A percentile compares a stretch with the other conserved stretches of the same genome.
Evolutionary conservation across 2,113 vertebrate genomes (phyloP).

Genomic region (Urocynchramus pylzowi): DNA sequence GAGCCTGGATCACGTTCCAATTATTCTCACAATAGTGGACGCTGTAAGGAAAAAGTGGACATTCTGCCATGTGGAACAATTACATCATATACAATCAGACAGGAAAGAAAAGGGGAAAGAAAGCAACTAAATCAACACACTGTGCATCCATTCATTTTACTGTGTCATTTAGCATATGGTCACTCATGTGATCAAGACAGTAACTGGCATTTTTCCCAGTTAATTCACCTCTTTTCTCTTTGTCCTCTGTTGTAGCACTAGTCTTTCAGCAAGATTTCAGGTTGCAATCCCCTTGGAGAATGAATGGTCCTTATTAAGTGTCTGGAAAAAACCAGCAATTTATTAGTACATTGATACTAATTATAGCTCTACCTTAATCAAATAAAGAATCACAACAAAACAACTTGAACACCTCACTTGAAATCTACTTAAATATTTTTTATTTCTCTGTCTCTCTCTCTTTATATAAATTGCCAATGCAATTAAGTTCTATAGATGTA

Average conservation of each 20-base stretch:
- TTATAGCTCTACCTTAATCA: conserved; percentile 1
- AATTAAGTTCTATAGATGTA: not conserved
- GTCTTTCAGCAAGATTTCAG: conserved; percentile 43
- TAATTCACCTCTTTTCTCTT: conserved; percentile 60
- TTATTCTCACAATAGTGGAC: not conserved
- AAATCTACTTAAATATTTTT: not conserved
- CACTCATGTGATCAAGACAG: conserved; percentile 60
- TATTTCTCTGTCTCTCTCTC: not conserved
- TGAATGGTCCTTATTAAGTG: conserved; percentile 15
- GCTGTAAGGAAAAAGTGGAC: not conserved
- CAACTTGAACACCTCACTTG: not conserved
- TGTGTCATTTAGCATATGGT: conserved; percentile 61
- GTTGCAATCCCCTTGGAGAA: conserved; percentile 24
- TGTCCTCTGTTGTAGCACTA: conserved; percentile 51
- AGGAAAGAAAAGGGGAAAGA: not conserved
- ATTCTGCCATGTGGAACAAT: not conserved
- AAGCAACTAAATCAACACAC: conserved; percentile 1
- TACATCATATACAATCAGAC: not conserved
- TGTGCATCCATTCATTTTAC: conserved; percentile 39
- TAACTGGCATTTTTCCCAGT: conserved; percentile 66
- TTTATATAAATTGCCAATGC: not conserved
- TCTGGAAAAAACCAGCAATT: not conserved
- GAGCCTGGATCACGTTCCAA: not conserved
- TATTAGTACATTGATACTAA: conserved; percentile 33
- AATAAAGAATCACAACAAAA: not conserved